These are phyloP conservation scores for Hormaphis cornu DNA, from an alignment of 1,140 invertebrate species.

Conservation along the genomic window DNA sequence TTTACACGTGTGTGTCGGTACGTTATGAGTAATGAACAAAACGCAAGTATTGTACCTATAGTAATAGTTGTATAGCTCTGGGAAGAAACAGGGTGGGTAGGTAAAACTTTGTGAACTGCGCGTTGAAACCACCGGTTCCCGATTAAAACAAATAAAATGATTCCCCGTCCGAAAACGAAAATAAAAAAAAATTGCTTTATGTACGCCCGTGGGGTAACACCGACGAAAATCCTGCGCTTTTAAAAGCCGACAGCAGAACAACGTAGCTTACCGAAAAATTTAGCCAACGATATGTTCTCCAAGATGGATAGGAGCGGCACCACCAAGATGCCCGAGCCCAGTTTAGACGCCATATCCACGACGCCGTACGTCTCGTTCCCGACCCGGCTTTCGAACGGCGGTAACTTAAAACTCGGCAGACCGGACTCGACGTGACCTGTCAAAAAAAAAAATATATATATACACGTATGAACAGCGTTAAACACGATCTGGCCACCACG, in stretches of 20 bases:
- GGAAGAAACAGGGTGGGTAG: too few species aligned
- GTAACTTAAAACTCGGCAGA: slow-evolving; percentile 52
- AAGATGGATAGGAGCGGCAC: slow-evolving; percentile 67
- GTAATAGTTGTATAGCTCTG: too few species aligned
- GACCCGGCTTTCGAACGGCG: slow-evolving; percentile 53
- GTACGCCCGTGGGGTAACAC: too few species aligned
- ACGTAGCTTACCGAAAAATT: slow-evolving; percentile 60
- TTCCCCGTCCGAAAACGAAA: too few species aligned
- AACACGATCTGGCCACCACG: background rate
- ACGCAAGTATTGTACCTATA: too few species aligned
- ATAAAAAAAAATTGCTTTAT: too few species aligned
- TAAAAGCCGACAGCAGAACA: too few species aligned
- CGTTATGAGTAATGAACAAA: too few species aligned
- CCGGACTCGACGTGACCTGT: slow-evolving; percentile 58
- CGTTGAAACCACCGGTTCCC: too few species aligned
- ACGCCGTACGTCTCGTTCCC: slow-evolving; percentile 60
- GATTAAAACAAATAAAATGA: too few species aligned
- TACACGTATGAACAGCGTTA: background rate
- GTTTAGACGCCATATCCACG: slow-evolving; percentile 54
- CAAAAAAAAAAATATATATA: background rate
- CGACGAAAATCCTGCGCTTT: too few species aligned
- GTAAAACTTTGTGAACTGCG: too few species aligned
- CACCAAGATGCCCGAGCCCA: slow-evolving; percentile 67
- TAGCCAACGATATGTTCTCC: slow-evolving; percentile 70
- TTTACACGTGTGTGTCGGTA: background rate